Evolutionary conservation across 2,797 vertebrate species (phyloP).

Genomic region (Dermochelys coriacea): DNA sequence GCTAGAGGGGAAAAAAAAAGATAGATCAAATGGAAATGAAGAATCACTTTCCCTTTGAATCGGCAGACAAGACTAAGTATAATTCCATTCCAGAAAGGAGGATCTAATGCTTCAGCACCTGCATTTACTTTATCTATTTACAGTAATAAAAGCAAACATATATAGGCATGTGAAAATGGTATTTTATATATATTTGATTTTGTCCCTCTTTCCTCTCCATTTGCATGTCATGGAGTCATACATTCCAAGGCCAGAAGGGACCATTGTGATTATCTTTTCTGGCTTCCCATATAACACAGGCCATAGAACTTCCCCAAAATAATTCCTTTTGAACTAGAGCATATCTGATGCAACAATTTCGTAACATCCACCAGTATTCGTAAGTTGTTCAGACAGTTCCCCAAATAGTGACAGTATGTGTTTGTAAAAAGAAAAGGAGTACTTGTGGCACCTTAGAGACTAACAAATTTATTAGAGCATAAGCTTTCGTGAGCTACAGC

Average conservation of each 20-base stretch:
- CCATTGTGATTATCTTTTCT: neutral
- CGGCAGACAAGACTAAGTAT: neutral
- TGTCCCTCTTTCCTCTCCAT: neutral
- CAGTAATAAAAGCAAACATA: constrained; percentile 7
- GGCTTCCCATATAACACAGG: neutral
- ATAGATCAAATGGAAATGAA: constrained; percentile 69
- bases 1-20: constrained; percentile 38
- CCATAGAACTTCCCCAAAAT: neutral
- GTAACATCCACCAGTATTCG: neutral
- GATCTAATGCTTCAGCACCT: constrained; percentile 44
- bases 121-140: constrained; percentile 3
- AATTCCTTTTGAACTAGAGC: neutral
- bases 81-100: constrained; percentile 43
- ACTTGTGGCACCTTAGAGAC: too few species aligned
- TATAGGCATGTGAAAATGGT: neutral
- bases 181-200: neutral
- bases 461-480: too few species aligned
- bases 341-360: neutral
- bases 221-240: neutral
- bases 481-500: too few species aligned
- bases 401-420: neutral
- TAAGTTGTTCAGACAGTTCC: neutral
- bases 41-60: constrained; percentile 52
- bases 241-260: neutral
- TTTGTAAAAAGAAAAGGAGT: too few species aligned